Base-by-base conservation (phyloP, 2,888 invertebrate genomes). In the Dryobota labecula region DNA sequence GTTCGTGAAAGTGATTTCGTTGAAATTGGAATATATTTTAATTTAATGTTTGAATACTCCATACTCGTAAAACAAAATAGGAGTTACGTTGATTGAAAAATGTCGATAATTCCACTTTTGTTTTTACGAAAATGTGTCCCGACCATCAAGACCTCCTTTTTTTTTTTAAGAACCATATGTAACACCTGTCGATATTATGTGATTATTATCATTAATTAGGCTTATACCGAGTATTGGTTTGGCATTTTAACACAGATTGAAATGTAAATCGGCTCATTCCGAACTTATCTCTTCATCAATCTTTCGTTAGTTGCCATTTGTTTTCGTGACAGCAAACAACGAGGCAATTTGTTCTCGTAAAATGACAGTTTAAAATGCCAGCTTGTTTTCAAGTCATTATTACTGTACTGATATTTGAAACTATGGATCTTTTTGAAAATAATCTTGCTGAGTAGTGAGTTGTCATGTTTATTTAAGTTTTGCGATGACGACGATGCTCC, bases 281-380 rank as follows among this genome's bases (percentile, higher is more conserved):
- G 11, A 58, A 49, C 56, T 74, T 82, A 84, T 75, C 67, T 72
- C 61, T 56, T 47, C 74, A 84, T 80, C 64, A 75, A 77, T 84
- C 77, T 75, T 77, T 72, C 41, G 36, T 70, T 73, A 38, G 61
- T 58, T 24, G 18, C 60, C 60, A 82, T 77, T 83, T 77, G 77
- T 80, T 77, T 41, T 80, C 51, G 36, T 80, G 84, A 69, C 77
- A 80, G 68, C 60, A 5, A 64, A 75, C 65, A 74, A 68, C 73
- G 54, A 60, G 27, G 62, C 70, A 72, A 84, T 81, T 81, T 64
- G 73, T 84, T 54, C 8, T 64, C 47, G 47, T 73, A 71, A 67
- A 54, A 76, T 71, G 73, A 70, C 78, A 69, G 62, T 67, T 77
- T 56, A 64, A 70, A 81, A 72, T 53, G 66, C 51, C 70, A 75